These are phyloP conservation scores for Passerina amoena DNA, from an alignment of 2,113 vertebrate species.

Conservation along the genomic window DNA sequence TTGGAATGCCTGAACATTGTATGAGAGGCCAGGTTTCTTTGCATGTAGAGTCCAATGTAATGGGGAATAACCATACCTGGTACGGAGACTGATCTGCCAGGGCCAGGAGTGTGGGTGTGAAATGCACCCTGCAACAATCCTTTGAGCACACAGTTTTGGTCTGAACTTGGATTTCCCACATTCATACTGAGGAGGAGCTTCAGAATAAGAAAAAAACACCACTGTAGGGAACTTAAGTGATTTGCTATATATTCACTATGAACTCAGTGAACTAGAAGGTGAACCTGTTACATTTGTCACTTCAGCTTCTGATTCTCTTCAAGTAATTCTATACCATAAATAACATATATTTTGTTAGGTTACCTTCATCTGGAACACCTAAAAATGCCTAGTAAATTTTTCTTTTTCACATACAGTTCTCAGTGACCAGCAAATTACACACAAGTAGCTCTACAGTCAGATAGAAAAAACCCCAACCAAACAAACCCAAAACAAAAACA, in stretches of 20 bases:
- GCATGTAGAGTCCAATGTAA: neutral
- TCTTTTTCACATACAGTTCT: neutral
- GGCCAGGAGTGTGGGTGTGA: conserved; percentile 90
- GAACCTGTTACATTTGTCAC: neutral
- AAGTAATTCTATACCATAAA: neutral
- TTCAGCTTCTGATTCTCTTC: neutral
- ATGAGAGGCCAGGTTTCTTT: neutral
- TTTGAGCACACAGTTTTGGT: conserved; percentile 85
- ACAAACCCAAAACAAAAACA: neutral
- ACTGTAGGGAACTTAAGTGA: rapidly evolving
- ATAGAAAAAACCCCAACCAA: neutral
- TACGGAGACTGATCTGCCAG: conserved; percentile 94
- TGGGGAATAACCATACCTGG: conserved; percentile 65
- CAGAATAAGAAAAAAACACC: neutral
- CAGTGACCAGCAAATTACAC: neutral
- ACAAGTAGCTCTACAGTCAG: neutral
- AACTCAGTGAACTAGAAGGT: neutral
- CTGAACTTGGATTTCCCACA: conserved; percentile 82
- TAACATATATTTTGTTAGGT: neutral
- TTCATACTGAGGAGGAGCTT: conserved; percentile 59
- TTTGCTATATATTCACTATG: neutral
- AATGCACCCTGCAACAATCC: conserved; percentile 91
- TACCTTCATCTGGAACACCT: neutral
- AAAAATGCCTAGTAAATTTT: neutral
- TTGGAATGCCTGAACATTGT: neutral